phyloP scores from a whole-genome alignment of 2,113 vertebrate species.

The Pholis gunnellus region DNA sequence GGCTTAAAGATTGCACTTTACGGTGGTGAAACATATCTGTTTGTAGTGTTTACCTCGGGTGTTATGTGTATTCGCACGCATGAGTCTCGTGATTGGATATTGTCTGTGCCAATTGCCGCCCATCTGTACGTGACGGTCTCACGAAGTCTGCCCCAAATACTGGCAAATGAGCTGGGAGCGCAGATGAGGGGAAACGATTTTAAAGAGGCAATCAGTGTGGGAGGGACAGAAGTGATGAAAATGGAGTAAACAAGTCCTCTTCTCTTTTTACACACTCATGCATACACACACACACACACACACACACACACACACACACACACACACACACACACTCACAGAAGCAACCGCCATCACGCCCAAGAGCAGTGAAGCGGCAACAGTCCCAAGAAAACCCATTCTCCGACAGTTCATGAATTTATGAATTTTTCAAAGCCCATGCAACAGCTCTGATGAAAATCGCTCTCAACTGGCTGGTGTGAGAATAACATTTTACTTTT shows the following conservation, averaged over 20 bases:
- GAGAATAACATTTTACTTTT: neutral
- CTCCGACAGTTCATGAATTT: constrained; percentile 50
- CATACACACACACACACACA: neutral
- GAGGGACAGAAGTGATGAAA: constrained; percentile 50
- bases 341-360: constrained; percentile 19
- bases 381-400: constrained; percentile 43
- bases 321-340: constrained; percentile 11
- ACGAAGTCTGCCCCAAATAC: constrained; percentile 34
- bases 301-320: constrained; percentile 16
- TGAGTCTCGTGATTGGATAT: constrained; percentile 27
- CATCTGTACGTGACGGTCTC: constrained; percentile 13
- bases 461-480: neutral
- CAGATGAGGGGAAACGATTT: constrained; percentile 41
- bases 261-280: constrained; percentile 15
- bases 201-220: constrained; percentile 55
- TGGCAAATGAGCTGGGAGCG: constrained; percentile 28
- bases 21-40: neutral
- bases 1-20: neutral
- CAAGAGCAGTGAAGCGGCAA: constrained; percentile 37
- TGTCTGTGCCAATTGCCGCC: constrained; percentile 12
- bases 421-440: constrained; percentile 55
- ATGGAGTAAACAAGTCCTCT: constrained; percentile 54
- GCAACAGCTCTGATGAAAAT: constrained; percentile 24
- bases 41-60: constrained; percentile 23
- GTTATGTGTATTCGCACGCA: constrained; percentile 15